A percentile compares a stretch with the other conserved stretches of the same genome.
phyloP scores from a whole-genome alignment of 2,888 invertebrate genomes.

The Metacarcinus magister region DNA sequence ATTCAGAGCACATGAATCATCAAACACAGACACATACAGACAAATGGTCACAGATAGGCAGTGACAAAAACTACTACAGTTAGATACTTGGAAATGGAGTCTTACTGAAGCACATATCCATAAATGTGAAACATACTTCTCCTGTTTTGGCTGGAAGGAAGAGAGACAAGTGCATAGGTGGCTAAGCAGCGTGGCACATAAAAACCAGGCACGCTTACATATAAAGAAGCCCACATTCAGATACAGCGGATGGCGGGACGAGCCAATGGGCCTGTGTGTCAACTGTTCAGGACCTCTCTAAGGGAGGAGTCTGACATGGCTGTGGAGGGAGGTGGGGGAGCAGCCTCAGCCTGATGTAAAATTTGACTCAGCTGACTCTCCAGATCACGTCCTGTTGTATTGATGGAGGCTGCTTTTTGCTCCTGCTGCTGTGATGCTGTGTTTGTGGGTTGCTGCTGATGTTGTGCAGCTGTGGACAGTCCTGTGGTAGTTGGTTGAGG shows the following conservation, averaged over 20 bases:
- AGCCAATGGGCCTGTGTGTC: neutral
- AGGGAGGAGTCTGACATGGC: slow-evolving; percentile 76
- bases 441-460: neutral
- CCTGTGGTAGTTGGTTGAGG: neutral
- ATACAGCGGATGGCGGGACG: too few species aligned
- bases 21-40: neutral
- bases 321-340: slow-evolving; percentile 73
- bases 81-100: neutral
- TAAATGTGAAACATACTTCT: neutral
- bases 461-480: neutral
- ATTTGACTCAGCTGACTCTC: slow-evolving; percentile 76
- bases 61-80: neutral
- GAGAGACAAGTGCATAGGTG: neutral
- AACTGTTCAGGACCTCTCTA: slow-evolving; percentile 78
- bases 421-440: neutral
- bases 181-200: neutral
- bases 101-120: neutral
- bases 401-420: neutral
- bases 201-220: neutral
- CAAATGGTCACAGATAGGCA: neutral
- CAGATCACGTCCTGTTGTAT: slow-evolving; percentile 57
- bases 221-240: neutral
- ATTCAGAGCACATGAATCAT: neutral
- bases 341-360: slow-evolving; percentile 75
- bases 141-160: neutral